Conservation (phyloP, 2,113 vertebrate species). For the Fregata magnificens region DNA sequence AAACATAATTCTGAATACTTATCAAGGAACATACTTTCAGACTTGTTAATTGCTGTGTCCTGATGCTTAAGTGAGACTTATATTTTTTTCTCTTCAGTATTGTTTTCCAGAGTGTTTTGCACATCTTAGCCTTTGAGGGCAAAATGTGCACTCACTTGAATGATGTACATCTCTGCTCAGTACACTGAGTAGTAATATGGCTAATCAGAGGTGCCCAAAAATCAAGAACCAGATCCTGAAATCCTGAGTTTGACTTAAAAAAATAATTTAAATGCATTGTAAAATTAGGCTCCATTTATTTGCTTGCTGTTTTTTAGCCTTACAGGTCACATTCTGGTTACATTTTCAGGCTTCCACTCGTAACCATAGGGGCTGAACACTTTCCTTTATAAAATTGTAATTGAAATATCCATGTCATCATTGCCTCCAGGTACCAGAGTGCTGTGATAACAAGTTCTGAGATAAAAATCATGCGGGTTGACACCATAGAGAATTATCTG, state of each 20-base stretch:
- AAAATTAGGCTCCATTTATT: background rate
- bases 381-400: background rate
- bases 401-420: background rate
- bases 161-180: background rate
- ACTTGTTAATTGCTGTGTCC: background rate
- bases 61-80: background rate
- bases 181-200: background rate
- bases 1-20: background rate
- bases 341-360: background rate
- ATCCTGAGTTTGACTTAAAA: background rate
- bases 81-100: background rate
- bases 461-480: background rate
- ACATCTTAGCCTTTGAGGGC: background rate
- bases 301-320: background rate
- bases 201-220: background rate
- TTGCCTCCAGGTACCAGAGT: constrained; percentile 14
- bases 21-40: background rate
- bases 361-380: background rate
- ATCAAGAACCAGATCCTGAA: background rate
- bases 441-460: background rate
- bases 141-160: background rate
- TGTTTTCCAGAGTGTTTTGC: background rate
- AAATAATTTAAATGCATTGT: background rate
- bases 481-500: background rate
- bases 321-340: background rate